Percentiles rank a stretch among this genome's conserved stretches.
Evolutionary conservation across 2,888 invertebrate genomes (phyloP).

Genomic region (Trachelus stipa): DNA sequence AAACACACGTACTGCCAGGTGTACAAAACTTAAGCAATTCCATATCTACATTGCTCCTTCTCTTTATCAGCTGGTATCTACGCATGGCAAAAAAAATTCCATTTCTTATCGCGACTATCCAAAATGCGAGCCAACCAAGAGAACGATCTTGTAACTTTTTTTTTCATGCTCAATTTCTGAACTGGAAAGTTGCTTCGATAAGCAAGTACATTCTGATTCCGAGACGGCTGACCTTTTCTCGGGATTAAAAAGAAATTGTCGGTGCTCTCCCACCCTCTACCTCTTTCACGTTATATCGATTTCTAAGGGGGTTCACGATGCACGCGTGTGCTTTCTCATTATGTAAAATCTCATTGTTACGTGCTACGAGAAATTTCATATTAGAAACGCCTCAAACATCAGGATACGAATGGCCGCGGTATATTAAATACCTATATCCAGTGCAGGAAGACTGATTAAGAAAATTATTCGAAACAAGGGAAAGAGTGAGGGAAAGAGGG

Average conservation of each 20-base stretch:
- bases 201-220: background rate
- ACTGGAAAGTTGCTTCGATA: background rate
- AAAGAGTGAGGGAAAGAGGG: background rate
- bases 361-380: conserved; percentile 15
- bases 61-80: background rate
- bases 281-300: background rate
- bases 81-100: background rate
- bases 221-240: background rate
- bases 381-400: conserved; percentile 8
- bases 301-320: background rate
- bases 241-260: background rate
- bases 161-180: background rate
- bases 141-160: background rate
- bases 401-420: background rate
- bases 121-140: background rate
- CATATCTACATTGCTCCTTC: no score
- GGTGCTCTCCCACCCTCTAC: background rate
- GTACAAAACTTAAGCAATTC: background rate
- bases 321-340: conserved; percentile 9
- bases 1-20: background rate
- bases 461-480: background rate
- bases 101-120: background rate
- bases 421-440: background rate
- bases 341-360: conserved; percentile 18
- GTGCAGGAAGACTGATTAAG: background rate